These are phyloP conservation scores for Sebastiscus tertius DNA, from an alignment of 2,797 vertebrate species.

Conservation along the genomic window DNA sequence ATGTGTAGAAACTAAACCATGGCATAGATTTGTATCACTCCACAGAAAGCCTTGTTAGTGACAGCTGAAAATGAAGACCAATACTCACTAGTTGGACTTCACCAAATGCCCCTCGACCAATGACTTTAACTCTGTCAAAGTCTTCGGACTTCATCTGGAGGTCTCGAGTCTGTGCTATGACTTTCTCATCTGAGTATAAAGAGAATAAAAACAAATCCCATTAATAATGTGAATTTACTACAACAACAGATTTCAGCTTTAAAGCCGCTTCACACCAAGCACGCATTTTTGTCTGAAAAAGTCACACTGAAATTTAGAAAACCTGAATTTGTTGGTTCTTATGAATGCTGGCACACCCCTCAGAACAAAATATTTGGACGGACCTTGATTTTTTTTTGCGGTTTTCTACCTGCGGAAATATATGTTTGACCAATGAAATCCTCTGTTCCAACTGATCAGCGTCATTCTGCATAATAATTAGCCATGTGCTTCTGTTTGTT, in stretches of 20 bases:
- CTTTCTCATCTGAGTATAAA: constrained; percentile 89
- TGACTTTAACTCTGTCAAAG: constrained; percentile 98
- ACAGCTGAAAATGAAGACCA: background rate
- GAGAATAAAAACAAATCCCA: background rate
- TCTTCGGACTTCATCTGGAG: constrained; percentile 98
- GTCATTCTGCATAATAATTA: too few species aligned
- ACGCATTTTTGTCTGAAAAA: too few species aligned
- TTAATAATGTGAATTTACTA: background rate
- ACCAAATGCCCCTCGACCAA: constrained; percentile 98
- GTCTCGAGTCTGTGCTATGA: constrained; percentile 89
- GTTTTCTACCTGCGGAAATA: too few species aligned
- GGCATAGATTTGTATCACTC: background rate
- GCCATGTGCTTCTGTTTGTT: too few species aligned
- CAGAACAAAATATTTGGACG: too few species aligned
- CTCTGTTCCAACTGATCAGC: too few species aligned
- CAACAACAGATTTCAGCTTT: background rate
- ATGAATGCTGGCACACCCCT: too few species aligned
- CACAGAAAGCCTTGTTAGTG: background rate
- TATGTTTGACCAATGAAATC: too few species aligned
- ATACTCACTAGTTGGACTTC: constrained; percentile 95
- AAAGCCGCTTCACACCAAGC: too few species aligned
- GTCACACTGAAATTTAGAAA: too few species aligned
- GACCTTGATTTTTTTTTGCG: too few species aligned
- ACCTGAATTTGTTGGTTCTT: too few species aligned
- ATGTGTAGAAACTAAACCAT: background rate